Conservation (phyloP, 2,888 invertebrate species). For the Elysia crispata region DNA sequence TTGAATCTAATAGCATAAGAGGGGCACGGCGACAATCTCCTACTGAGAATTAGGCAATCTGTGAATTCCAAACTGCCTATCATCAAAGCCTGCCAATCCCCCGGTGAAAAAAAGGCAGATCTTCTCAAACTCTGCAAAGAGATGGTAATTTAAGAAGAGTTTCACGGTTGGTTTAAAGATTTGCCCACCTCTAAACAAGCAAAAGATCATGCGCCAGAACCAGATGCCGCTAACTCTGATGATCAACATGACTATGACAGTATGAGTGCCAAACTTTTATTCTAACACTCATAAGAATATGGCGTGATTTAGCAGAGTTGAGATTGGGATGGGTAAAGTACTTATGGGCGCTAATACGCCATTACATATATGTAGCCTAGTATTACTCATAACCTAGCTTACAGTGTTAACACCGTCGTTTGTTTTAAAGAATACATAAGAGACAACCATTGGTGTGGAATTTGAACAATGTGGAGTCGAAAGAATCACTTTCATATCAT, state of each 20-base stretch:
- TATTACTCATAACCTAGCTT: no score
- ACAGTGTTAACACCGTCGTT: no score
- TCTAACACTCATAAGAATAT: no score
- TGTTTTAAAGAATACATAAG: no score
- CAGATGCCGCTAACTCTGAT: not conserved
- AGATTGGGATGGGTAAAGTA: no score
- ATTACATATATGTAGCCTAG: no score
- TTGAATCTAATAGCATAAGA: not conserved
- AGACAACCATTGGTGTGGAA: no score
- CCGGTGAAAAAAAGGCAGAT: conserved; percentile 27
- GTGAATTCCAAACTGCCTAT: conserved; percentile 1
- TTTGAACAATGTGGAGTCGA: no score
- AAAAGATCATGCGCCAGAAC: conserved; percentile 17
- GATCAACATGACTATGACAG: conserved; percentile 4
- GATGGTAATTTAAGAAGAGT: conserved; percentile 12
- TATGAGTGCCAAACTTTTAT: no score
- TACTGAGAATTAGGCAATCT: not conserved
- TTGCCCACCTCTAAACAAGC: conserved; percentile 20
- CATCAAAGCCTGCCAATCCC: not conserved
- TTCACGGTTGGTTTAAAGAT: conserved; percentile 30
- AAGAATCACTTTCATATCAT: no score
- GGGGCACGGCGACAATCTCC: not conserved
- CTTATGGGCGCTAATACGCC: no score
- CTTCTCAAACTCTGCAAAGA: conserved; percentile 31
- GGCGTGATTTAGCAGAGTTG: no score